A percentile compares a stretch with the other conserved stretches of the same genome.
phyloP scores from a whole-genome alignment of 2,797 vertebrate genomes.

The Lacerta agilis region DNA sequence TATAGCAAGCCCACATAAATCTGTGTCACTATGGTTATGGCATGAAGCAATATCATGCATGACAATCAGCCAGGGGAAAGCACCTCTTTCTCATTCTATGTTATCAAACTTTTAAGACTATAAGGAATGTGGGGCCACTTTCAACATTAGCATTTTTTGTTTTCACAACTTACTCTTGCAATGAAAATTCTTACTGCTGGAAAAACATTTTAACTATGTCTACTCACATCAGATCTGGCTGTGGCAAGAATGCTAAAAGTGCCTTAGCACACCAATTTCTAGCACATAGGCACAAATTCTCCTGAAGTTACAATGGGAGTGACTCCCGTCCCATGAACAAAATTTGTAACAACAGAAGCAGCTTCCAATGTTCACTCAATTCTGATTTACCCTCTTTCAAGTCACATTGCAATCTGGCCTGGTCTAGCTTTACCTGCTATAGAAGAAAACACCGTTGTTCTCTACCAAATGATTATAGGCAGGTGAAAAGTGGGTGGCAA shows the following conservation, averaged over 20 bases:
- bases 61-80: conserved; percentile 57
- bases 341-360: background rate
- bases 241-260: background rate
- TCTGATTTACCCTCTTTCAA: conserved; percentile 49
- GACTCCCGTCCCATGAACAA: background rate
- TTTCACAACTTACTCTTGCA: background rate
- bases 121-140: conserved; percentile 14
- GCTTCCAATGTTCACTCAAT: conserved; percentile 21
- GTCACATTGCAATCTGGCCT: conserved; percentile 42
- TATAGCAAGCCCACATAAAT: conserved; percentile 57
- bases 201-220: conserved; percentile 6
- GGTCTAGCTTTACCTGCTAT: conserved; percentile 28
- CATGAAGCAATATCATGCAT: conserved; percentile 63
- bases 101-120: conserved; percentile 53
- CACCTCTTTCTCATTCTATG: conserved; percentile 49
- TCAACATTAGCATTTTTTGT: background rate
- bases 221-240: background rate
- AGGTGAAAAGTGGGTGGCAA: conserved; percentile 25
- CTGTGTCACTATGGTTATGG: conserved; percentile 68
- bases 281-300: background rate
- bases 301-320: background rate
- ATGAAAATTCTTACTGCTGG: background rate
- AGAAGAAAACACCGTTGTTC: conserved; percentile 37
- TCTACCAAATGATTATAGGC: conserved; percentile 33
- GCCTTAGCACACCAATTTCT: background rate